Evolutionary conservation across 23 tunicate genomes (phyloP), one percentile per base, ranked within the genome.

Genomic region (Trididemnum clinides): DNA sequence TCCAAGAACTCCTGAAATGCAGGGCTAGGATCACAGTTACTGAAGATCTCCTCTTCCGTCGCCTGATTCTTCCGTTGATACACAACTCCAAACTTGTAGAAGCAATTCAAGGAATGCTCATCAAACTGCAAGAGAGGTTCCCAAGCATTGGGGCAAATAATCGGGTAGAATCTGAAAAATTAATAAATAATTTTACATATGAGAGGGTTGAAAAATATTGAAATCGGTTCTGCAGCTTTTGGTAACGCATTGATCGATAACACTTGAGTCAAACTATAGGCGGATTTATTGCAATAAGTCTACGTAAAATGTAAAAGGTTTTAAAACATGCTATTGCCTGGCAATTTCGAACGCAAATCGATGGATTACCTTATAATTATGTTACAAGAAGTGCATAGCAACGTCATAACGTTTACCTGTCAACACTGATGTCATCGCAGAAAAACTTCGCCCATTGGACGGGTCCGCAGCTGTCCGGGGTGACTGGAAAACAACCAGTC

Each of bases 21-120:
- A 10, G 91, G 91, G 59, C 81, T 63, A 59, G 88, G 97, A 27
- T 75, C 88, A 21, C 78, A 66, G 58, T 97, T 97, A 1, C 97
- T 86, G 75, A 97, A 89, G 36, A 97, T 72, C 39, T 97, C 99
- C 38, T 97, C 99, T 51, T 97, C 99, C 36, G 57, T 92, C 0
- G 99, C 65, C 50, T 97, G 99, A 27, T 77, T 70, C 39, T 64
- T 59, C 79, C 77, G 76, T 78, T 97, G 99, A 64, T 88, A 88
- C 28, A 97, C 65, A 19, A 97, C 63, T 31, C 97, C 99, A 57
- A 97, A 97, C 83, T 97, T 97, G 83, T 86, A 81, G 44, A 51
- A 75, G 39, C 79, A 58, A 31, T 82, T 89, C 1, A 88, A 62
- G n/a, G 93, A 32, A 71, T 97, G 99, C 49, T 97, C 99, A 34